These are phyloP conservation scores for Gouania willdenowi DNA, from an alignment of 2,797 vertebrate genomes.

Conservation along the genomic window DNA sequence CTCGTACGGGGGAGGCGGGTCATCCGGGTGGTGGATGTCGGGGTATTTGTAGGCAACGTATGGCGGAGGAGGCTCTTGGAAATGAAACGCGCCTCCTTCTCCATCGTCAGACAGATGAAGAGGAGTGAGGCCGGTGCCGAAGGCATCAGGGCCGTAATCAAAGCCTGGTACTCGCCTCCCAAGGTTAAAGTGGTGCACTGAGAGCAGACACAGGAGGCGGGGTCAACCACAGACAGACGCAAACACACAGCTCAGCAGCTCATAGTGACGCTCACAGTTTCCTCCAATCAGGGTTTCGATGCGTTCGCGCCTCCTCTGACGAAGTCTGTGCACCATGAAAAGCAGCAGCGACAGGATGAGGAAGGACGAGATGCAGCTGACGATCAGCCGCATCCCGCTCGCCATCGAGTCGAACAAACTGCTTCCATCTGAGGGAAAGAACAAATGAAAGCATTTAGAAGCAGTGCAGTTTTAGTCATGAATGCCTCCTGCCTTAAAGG, in stretches of 20 bases:
- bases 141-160: constrained; percentile 90
- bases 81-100: constrained; percentile 95
- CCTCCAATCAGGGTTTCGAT: constrained; percentile 96
- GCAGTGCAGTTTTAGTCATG: no score
- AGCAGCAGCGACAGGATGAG: constrained; percentile 97
- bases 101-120: constrained; percentile 96
- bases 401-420: constrained; percentile 98
- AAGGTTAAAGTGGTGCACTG: constrained; percentile 97
- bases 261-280: constrained; percentile 81
- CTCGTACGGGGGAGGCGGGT: constrained; percentile 95
- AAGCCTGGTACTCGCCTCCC: constrained; percentile 94
- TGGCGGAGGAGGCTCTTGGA: constrained; percentile 94
- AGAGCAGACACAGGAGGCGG: no score
- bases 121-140: constrained; percentile 94
- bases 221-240: neutral
- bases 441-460: neutral
- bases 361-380: constrained; percentile 98
- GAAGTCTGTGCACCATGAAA: constrained; percentile 96
- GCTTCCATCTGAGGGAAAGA: constrained; percentile 81
- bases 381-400: constrained; percentile 93
- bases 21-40: constrained; percentile 91
- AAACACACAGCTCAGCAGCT: no score
- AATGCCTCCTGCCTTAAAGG: no score
- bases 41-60: constrained; percentile 98
- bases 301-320: constrained; percentile 90